Evolutionary conservation across 64 coral and sea anemone genomes (phyloP), one percentile per base, ranked within the genome.

Genomic region (Pocillopora damicornis): DNA sequence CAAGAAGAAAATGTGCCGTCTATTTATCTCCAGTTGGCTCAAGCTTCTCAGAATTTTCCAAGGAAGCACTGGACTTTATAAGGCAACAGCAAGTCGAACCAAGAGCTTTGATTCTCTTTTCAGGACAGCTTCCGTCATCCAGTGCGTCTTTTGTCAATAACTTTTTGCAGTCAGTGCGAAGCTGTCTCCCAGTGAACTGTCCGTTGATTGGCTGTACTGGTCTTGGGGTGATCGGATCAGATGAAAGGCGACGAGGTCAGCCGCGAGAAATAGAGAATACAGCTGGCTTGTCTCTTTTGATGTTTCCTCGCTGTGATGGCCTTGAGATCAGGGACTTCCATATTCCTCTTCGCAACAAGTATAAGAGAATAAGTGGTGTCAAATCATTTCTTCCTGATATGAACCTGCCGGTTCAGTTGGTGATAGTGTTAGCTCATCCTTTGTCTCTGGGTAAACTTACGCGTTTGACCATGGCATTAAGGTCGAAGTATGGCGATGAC

Each of bases 391-490:
- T 92, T 77, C 90, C 90, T 18, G 76, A 78, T 34, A 92, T 87
- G 90, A 45, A 23, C 34, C 56, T 87, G 30, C 83, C 90, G 0
- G 90, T 92, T 14, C 87, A 87, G 51, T 26, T 92, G 23, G 90
- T 92, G 9, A 72, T 92, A 23, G 90, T 79, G 26, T 34, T 92
- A 15, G 84, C 73, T 17, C 90, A 92, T 80, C 90, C 90, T 15
- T 67, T 92, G 18, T 92, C 90, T 20, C 75, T 92, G 34, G 90
- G 90, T 35, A 92, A 92, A 61, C 90, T 92, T 20, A 92, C 90
- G 23, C 45, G 79, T 79, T 92, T 92, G 76, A 86, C 90, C 86
- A 63, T 87, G 11, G 86, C 74, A 72, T 64, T 78, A 9, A 92
- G 76, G 76, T 83, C 69, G 37, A 87, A 92, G 30, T 92, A 92